These are phyloP conservation scores for Campoletis sonorensis DNA, from an alignment of 1,140 invertebrate genomes.

Conservation along the genomic window DNA sequence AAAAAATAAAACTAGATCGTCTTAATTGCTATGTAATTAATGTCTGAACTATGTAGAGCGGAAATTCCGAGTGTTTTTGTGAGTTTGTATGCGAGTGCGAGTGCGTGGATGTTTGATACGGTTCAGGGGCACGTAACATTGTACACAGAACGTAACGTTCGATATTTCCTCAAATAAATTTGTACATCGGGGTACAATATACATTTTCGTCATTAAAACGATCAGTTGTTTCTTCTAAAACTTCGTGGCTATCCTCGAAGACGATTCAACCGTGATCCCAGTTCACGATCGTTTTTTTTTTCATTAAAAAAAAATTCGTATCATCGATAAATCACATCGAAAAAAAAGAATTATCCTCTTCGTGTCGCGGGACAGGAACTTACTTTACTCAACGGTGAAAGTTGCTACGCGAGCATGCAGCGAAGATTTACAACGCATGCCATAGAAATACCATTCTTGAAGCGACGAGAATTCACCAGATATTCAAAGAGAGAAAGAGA, in stretches of 20 bases:
- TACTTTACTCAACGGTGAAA: conserved; percentile 19
- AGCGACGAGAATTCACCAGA: neutral
- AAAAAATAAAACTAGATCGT: conserved; percentile 60
- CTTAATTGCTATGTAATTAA: conserved; percentile 67
- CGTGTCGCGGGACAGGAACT: conserved; percentile 3
- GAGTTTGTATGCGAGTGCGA: no score
- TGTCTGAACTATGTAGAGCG: conserved; percentile 68
- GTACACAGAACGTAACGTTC: conserved; percentile 26
- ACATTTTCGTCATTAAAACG: no score
- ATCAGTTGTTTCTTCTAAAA: conserved; percentile 2
- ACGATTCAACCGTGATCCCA: no score
- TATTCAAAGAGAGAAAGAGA: neutral
- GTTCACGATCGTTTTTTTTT: neutral
- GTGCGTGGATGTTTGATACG: conserved; percentile 57
- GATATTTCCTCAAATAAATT: conserved; percentile 43
- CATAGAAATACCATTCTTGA: conserved; percentile 17
- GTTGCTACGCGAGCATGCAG: conserved; percentile 4
- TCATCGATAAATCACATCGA: conserved; percentile 29
- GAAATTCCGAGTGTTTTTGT: conserved; percentile 54
- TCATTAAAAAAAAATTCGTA: no score
- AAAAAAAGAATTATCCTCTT: neutral
- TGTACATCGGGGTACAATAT: no score
- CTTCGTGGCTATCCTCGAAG: neutral
- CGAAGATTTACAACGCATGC: conserved; percentile 27
- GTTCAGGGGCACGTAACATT: conserved; percentile 53